Evolutionary conservation across 1,140 invertebrate genomes (phyloP).

Genomic region (Nymphalis io): DNA sequence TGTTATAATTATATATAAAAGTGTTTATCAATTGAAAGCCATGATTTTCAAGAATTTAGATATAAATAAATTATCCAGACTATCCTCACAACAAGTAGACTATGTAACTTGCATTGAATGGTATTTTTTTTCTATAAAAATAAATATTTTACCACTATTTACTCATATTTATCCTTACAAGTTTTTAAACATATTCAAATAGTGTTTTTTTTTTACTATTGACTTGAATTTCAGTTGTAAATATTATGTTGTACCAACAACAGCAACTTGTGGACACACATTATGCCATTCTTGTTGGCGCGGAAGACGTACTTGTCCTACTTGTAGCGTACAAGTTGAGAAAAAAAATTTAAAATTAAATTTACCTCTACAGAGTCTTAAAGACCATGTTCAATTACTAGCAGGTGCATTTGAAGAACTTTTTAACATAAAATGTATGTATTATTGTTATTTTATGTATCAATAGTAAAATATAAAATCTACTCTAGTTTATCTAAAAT

Average conservation of each 20-base stretch:
- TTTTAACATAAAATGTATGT: conserved; percentile 65
- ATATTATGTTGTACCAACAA: conserved; percentile 59
- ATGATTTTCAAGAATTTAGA: conserved; percentile 51
- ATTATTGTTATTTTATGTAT: conserved; percentile 12
- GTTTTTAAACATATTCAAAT: too few species aligned
- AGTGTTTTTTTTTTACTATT: not conserved
- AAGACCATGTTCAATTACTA: conserved; percentile 53
- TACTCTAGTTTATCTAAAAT: too few species aligned
- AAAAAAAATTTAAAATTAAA: conserved; percentile 55
- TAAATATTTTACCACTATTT: not conserved
- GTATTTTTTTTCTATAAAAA: conserved; percentile 39
- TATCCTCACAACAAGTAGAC: conserved; percentile 46
- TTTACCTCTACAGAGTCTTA: conserved; percentile 50
- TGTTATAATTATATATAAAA: too few species aligned
- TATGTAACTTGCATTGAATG: conserved; percentile 63
- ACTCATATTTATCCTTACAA: too few species aligned
- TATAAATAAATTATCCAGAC: conserved; percentile 41
- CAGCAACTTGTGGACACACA: conserved; percentile 63
- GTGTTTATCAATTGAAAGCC: conserved; percentile 5
- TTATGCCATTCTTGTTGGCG: conserved; percentile 65
- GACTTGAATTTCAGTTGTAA: conserved; percentile 60
- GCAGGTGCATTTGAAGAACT: conserved; percentile 52
- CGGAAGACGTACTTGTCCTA: conserved; percentile 47
- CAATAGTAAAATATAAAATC: too few species aligned
- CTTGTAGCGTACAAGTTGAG: conserved; percentile 47